A percentile compares a stretch with the other conserved stretches of the same genome.
These are phyloP conservation scores for Lordiphosa fenestrarum DNA, from an alignment of 2,888 invertebrate genomes.

Conservation along the genomic window DNA sequence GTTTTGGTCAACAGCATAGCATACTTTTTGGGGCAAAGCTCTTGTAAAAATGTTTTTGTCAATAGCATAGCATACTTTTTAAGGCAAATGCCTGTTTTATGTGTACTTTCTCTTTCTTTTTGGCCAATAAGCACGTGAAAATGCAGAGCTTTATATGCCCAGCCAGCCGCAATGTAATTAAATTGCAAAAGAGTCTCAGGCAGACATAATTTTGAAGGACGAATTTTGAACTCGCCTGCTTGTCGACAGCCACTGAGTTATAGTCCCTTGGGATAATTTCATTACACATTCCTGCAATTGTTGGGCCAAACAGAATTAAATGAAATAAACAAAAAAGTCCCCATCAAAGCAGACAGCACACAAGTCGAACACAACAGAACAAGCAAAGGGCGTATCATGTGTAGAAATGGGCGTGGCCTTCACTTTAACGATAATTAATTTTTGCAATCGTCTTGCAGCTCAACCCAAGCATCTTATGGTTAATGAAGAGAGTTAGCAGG, in stretches of 20 bases:
- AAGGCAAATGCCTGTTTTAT: background rate
- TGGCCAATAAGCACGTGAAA: background rate
- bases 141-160: background rate
- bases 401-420: conserved; percentile 10
- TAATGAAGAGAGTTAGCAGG: conserved; percentile 43
- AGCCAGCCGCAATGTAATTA: conserved; percentile 56
- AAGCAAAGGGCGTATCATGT: conserved; percentile 65
- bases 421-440: conserved; percentile 63
- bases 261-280: conserved; percentile 53
- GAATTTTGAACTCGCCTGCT: conserved; percentile 58
- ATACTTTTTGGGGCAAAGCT: background rate
- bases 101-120: background rate
- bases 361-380: conserved; percentile 35
- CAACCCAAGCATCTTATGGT: conserved; percentile 63
- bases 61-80: conserved; percentile 37
- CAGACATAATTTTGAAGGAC: conserved; percentile 44
- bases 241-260: conserved; percentile 35
- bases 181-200: conserved; percentile 61
- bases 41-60: conserved; percentile 24
- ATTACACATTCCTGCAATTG: conserved; percentile 40
- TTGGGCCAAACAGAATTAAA: conserved; percentile 43
- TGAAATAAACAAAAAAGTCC: conserved; percentile 48
- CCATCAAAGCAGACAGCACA: conserved; percentile 48
- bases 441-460: conserved; percentile 58
- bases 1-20: no score